phyloP scores from a whole-genome alignment of 2,113 vertebrate genomes.

The Zonotrichia leucophrys region DNA sequence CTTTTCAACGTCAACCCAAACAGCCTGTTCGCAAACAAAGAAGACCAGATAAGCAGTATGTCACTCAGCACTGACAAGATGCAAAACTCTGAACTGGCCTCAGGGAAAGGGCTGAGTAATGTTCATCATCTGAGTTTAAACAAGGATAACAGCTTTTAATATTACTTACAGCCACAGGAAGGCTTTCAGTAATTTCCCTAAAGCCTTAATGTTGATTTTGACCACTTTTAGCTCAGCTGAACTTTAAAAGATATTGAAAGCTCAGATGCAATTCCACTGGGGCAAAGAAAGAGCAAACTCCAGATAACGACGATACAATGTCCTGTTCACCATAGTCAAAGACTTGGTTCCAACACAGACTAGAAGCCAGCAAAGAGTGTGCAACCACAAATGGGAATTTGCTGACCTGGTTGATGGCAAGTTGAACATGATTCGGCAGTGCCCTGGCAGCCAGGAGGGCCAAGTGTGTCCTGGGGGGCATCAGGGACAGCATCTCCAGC shows the following conservation, averaged over 20 bases:
- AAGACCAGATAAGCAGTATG: neutral
- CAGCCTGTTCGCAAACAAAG: neutral
- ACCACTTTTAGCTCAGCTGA: slow-evolving; percentile 17
- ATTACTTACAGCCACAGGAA: neutral
- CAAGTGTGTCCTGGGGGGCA: rapidly evolving
- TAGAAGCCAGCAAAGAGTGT: neutral
- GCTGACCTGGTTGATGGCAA: neutral
- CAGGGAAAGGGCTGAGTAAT: neutral
- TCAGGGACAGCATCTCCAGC: neutral
- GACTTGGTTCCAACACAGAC: neutral
- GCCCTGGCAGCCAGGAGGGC: neutral
- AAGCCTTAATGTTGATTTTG: neutral
- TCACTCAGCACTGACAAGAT: neutral
- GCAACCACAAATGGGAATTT: neutral
- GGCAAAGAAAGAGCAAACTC: neutral
- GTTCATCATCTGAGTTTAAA: neutral
- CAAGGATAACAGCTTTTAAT: slow-evolving; percentile 15
- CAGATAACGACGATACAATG: neutral
- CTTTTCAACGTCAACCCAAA: neutral
- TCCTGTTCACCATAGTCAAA: neutral
- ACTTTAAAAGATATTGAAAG: slow-evolving; percentile 31
- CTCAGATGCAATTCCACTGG: neutral
- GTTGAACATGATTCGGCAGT: rapidly evolving
- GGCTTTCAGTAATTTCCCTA: neutral
- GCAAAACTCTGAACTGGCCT: neutral